Conservation (phyloP, 1,140 invertebrate species). For the Neotoxoptera formosana region DNA sequence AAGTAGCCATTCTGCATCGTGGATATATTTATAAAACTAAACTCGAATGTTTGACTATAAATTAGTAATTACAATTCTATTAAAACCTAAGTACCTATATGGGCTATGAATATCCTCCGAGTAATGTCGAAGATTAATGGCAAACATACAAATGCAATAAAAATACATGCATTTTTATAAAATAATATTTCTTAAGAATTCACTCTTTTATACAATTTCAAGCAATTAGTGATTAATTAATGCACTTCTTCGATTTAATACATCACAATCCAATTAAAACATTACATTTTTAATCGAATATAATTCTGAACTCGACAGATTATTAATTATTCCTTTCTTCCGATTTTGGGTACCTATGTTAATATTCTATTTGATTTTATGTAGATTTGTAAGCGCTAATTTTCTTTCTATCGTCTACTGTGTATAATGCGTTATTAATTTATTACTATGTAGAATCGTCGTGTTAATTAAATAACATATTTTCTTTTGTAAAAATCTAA, state of each 20-base stretch:
- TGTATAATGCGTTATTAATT: not conserved
- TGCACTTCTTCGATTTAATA: not conserved
- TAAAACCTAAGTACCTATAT: not conserved
- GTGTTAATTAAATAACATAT: not conserved
- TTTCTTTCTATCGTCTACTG: not conserved
- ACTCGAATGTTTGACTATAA: not conserved
- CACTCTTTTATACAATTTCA: not conserved
- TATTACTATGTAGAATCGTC: not conserved
- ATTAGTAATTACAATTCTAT: not conserved
- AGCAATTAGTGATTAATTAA: not conserved
- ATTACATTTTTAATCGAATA: not conserved
- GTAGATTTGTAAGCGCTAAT: not conserved
- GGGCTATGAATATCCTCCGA: not conserved
- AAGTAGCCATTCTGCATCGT: not conserved
- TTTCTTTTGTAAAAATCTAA: not conserved
- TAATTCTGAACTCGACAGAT: not conserved
- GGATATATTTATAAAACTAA: not conserved
- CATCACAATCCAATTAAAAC: not conserved
- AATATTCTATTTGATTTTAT: not conserved
- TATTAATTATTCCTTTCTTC: conserved; percentile 12
- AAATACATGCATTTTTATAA: not conserved
- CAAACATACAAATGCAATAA: not conserved
- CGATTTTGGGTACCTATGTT: not conserved
- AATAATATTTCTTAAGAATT: not conserved
- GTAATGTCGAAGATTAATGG: not conserved